phyloP scores from a whole-genome alignment of 2,797 vertebrate species.

The Clamator glandarius region DNA sequence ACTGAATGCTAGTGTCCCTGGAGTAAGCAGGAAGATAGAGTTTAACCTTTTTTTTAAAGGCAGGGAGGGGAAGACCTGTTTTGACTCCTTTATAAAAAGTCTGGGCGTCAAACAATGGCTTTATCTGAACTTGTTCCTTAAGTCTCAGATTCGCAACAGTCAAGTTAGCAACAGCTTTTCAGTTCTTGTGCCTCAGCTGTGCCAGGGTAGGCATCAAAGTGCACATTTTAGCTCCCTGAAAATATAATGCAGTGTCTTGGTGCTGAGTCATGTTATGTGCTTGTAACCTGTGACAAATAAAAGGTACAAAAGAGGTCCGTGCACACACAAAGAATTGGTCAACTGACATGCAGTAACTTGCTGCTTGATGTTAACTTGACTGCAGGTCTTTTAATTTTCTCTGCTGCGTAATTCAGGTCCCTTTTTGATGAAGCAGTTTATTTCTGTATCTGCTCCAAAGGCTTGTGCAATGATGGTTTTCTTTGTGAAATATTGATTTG shows the following conservation, averaged over 20 bases:
- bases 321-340: not conserved
- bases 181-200: not conserved
- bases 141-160: not conserved
- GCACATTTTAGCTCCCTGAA: not conserved
- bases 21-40: not conserved
- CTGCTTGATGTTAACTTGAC: not conserved
- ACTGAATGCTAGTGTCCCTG: not conserved
- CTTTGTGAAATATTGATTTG: not conserved
- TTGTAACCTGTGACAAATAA: not conserved
- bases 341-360: accelerated
- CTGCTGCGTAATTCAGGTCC: not conserved
- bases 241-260: not conserved
- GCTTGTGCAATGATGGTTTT: not conserved
- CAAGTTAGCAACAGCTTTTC: not conserved
- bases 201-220: not conserved
- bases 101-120: not conserved
- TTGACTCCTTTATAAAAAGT: not conserved
- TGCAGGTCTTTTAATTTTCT: not conserved
- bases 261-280: not conserved
- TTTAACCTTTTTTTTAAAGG: not conserved
- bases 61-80: not conserved
- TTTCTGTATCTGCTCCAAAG: not conserved
- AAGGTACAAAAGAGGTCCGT: accelerated
- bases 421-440: not conserved
- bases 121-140: not conserved